phyloP scores from a whole-genome alignment of 2,888 invertebrate genomes.

The Microplitis deprimator region DNA sequence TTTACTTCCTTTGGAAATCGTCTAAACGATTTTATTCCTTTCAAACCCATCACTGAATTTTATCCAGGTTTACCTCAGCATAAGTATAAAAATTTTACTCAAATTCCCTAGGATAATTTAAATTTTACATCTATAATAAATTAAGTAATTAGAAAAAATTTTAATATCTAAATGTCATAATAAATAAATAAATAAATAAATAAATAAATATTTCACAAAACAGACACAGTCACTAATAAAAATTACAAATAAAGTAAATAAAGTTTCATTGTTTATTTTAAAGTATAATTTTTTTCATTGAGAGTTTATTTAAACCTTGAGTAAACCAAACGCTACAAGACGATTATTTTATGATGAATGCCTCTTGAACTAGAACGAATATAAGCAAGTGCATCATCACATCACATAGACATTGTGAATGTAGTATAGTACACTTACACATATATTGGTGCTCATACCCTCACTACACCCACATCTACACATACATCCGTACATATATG shows the following conservation, averaged over 20 bases:
- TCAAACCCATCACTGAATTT: background rate
- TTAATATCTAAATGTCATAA: no score
- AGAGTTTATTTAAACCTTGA: background rate
- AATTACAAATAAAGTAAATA: background rate
- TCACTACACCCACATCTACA: no score
- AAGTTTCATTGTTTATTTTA: background rate
- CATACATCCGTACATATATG: background rate
- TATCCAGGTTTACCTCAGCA: background rate
- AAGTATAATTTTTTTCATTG: background rate
- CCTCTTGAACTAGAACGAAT: conserved; percentile 6
- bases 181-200: no score
- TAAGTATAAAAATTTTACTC: background rate
- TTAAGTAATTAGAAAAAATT: background rate
- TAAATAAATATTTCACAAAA: no score
- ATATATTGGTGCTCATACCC: background rate
- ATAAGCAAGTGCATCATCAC: background rate
- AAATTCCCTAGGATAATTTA: background rate
- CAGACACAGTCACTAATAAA: background rate
- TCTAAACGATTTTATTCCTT: background rate
- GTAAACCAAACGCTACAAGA: background rate
- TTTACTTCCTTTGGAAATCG: background rate
- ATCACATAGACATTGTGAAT: conserved; percentile 5
- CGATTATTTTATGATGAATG: conserved; percentile 9
- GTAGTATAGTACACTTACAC: background rate
- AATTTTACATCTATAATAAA: background rate